phyloP scores from a whole-genome alignment of 2,888 invertebrate species.

The Xestobium rufovillosum region DNA sequence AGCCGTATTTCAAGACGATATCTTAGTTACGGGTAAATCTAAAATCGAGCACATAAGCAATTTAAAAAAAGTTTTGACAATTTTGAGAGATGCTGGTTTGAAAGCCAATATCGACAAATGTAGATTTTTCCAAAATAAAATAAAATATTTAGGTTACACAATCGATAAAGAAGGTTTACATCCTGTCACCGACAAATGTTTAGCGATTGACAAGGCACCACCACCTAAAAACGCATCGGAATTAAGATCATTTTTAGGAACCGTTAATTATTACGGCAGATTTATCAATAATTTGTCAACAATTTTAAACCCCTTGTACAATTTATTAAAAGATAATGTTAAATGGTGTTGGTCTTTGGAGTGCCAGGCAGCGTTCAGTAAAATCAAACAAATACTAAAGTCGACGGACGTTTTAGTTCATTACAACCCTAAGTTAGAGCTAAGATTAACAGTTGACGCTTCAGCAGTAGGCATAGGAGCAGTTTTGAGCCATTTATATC shows the following conservation, averaged over 20 bases:
- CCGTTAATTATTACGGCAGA: slow-evolving; percentile 21
- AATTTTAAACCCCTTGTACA: slow-evolving; percentile 19
- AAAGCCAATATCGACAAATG: slow-evolving; percentile 11
- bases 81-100: slow-evolving; percentile 11
- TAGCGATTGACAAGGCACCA: slow-evolving; percentile 16
- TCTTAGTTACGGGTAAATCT: slow-evolving; percentile 15
- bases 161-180: slow-evolving; percentile 18
- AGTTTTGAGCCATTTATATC: slow-evolving; percentile 26
- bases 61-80: slow-evolving; percentile 10
- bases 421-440: slow-evolving; percentile 15
- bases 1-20: slow-evolving; percentile 17
- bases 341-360: slow-evolving; percentile 15
- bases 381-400: slow-evolving; percentile 17
- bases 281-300: slow-evolving; percentile 19
- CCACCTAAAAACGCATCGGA: slow-evolving; percentile 15
- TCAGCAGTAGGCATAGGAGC: slow-evolving; percentile 25
- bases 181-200: slow-evolving; percentile 11
- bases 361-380: slow-evolving; percentile 12
- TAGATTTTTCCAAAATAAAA: slow-evolving; percentile 13
- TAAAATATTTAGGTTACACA: slow-evolving; percentile 14
- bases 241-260: slow-evolving; percentile 20
- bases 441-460: slow-evolving; percentile 15
- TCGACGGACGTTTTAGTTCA: slow-evolving; percentile 18
- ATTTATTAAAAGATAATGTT: slow-evolving; percentile 16
- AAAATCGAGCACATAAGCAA: slow-evolving; percentile 13